phyloP scores from a whole-genome alignment of 2,888 invertebrate species.

The Eutolmus rufibarbis region DNA sequence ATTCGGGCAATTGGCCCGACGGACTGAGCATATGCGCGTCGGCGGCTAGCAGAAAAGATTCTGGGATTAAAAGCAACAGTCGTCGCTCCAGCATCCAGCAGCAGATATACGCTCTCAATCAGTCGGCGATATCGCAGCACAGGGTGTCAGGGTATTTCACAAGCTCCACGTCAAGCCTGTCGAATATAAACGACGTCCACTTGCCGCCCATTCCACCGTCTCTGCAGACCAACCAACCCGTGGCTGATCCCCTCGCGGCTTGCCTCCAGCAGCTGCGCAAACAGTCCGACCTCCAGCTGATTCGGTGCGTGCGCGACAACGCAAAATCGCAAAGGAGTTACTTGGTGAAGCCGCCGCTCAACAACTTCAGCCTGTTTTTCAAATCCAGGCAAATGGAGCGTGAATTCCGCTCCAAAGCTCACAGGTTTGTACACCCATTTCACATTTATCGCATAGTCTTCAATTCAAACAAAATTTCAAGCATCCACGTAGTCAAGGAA shows the following conservation, averaged over 20 bases:
- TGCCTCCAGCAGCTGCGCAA: constrained; percentile 83
- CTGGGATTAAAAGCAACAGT: constrained; percentile 85
- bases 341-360: constrained; percentile 85
- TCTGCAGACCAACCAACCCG: constrained; percentile 56
- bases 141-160: constrained; percentile 89
- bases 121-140: constrained; percentile 78
- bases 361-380: constrained; percentile 82
- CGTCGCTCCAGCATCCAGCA: constrained; percentile 85
- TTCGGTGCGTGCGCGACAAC: constrained; percentile 86
- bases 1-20: constrained; percentile 65
- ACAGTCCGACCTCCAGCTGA: constrained; percentile 87
- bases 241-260: constrained; percentile 73
- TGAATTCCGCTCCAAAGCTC: constrained; percentile 84
- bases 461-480: background rate
- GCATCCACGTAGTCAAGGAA: too few relatives aligned
- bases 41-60: constrained; percentile 85
- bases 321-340: constrained; percentile 83
- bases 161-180: constrained; percentile 77
- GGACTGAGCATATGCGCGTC: constrained; percentile 77
- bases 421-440: constrained; percentile 62
- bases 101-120: constrained; percentile 73
- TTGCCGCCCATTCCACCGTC: constrained; percentile 61
- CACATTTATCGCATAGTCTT: background rate
- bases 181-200: constrained; percentile 58
- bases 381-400: constrained; percentile 79